These are phyloP conservation scores for Mustelus asterias DNA, from an alignment of 2,113 vertebrate genomes.

Conservation along the genomic window DNA sequence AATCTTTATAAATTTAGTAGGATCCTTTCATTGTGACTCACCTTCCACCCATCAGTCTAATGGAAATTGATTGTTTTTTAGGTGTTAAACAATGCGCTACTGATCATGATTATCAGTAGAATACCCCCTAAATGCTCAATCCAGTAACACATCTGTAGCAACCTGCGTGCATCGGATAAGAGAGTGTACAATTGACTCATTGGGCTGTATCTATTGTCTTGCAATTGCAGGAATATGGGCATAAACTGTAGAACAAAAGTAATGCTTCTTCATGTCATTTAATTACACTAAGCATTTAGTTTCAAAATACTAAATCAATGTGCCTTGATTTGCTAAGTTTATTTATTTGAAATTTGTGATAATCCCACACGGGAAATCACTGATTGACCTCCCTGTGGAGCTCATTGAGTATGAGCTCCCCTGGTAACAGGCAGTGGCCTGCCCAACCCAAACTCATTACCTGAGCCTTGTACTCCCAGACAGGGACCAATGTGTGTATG, in stretches of 20 bases:
- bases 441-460: too few relatives aligned
- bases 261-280: neutral
- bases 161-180: neutral
- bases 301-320: neutral
- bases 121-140: neutral
- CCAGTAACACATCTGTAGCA: neutral
- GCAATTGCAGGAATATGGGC: neutral
- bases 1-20: neutral
- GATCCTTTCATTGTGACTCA: neutral
- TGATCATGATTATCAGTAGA: neutral
- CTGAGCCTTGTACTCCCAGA: too few relatives aligned
- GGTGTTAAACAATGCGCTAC: neutral
- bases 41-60: neutral
- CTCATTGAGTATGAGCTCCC: too few relatives aligned
- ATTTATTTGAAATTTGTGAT: neutral
- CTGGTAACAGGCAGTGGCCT: too few relatives aligned
- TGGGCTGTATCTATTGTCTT: neutral
- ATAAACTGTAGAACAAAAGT: neutral
- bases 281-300: neutral
- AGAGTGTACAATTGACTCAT: neutral
- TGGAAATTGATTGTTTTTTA: neutral
- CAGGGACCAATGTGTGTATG: too few relatives aligned
- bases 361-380: too few relatives aligned
- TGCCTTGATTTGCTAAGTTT: constrained; percentile 8
- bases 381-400: too few relatives aligned